A percentile compares a stretch with the other conserved stretches of the same genome.
Conservation (phyloP, 2,797 vertebrate species). For the Atherinosoma microstoma region DNA sequence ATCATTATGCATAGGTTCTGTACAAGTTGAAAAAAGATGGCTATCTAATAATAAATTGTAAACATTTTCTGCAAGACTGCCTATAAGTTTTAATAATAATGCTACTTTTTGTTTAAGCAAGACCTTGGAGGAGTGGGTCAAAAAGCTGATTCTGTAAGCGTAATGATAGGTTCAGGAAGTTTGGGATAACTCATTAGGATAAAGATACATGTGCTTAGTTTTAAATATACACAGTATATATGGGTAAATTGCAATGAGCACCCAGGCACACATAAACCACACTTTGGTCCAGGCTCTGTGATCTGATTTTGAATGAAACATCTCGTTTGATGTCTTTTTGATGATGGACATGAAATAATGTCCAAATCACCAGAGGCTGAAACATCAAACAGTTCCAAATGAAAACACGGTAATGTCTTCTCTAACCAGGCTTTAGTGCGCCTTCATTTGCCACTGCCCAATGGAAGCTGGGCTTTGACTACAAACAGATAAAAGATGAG, state of each 20-base stretch:
- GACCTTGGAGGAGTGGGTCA: constrained; percentile 6
- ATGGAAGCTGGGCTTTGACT: constrained; percentile 61
- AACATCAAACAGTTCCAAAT: constrained; percentile 80
- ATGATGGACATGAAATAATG: constrained; percentile 86
- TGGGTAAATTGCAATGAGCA: constrained; percentile 7
- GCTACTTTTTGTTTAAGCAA: constrained; percentile 9
- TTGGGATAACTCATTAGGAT: constrained; percentile 25
- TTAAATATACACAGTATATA: constrained; percentile 14
- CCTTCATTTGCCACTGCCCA: constrained; percentile 72
- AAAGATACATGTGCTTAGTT: constrained; percentile 10
- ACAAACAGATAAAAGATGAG: constrained; percentile 67
- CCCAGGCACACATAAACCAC: constrained; percentile 8
- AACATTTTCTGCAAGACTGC: constrained; percentile 72
- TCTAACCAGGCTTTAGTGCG: constrained; percentile 65
- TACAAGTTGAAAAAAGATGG: constrained; percentile 69
- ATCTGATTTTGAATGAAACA: constrained; percentile 73
- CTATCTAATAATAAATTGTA: constrained; percentile 71
- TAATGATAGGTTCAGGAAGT: constrained; percentile 32
- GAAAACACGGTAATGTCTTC: constrained; percentile 76
- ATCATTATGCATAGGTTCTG: constrained; percentile 79
- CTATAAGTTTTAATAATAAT: constrained; percentile 63
- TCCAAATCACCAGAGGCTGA: constrained; percentile 76
- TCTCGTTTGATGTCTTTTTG: constrained; percentile 85
- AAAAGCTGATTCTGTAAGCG: constrained; percentile 35
- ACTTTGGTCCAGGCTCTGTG: constrained; percentile 53